Evolutionary conservation across 92 coral and sea anemone genomes (phyloP).

Genomic region (Pocillopora meandrina): DNA sequence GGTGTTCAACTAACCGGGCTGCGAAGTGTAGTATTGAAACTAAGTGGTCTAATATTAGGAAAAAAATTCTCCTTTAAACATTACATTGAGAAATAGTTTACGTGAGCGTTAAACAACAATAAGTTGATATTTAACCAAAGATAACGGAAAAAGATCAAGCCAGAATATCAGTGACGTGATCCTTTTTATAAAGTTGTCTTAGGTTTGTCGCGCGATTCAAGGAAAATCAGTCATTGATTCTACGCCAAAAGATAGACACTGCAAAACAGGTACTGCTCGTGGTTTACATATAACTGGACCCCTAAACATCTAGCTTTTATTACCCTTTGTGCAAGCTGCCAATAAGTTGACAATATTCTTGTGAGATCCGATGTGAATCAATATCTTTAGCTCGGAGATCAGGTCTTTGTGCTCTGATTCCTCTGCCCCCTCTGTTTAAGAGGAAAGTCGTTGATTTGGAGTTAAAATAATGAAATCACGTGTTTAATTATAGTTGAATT

Average conservation of each 20-base stretch:
- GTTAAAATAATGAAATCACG: neutral
- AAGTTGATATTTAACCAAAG: no score
- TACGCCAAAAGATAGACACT: neutral
- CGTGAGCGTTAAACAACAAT: no score
- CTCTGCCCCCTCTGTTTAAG: conserved; percentile 69
- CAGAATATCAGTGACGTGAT: no score
- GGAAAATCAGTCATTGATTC: no score
- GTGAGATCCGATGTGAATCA: conserved; percentile 91
- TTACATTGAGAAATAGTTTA: no score
- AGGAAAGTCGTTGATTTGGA: neutral
- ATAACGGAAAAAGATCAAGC: no score
- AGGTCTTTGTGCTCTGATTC: conserved; percentile 82
- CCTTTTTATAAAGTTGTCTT: no score
- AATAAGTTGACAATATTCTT: conserved; percentile 90
- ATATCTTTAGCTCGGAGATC: conserved; percentile 84
- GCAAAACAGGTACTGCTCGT: neutral
- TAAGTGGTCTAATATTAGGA: no score
- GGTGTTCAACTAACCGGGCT: no score
- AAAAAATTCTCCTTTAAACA: no score
- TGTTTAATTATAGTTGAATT: neutral
- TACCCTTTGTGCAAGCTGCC: conserved; percentile 96
- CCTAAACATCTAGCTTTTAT: neutral
- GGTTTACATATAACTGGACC: neutral
- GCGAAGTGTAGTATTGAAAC: no score
- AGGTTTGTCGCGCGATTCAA: no score